Evolutionary conservation across 2,888 invertebrate genomes (phyloP).

Genomic region (Adineta ricciae): DNA sequence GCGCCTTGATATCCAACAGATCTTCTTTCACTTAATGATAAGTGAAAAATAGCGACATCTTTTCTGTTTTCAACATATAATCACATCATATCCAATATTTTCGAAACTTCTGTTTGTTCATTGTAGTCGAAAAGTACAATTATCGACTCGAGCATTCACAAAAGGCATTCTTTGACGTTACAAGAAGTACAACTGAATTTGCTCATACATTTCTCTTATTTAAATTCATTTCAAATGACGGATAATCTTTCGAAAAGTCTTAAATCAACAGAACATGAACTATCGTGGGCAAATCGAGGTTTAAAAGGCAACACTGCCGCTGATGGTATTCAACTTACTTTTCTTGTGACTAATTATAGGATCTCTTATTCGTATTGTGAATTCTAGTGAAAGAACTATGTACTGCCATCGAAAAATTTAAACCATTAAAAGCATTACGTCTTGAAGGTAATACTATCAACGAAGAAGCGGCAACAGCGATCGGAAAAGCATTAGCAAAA

Average conservation of each 20-base stretch:
- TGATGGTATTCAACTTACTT: conserved; percentile 56
- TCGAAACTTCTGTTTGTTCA: too few species aligned
- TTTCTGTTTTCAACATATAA: too few species aligned
- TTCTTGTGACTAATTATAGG: too few species aligned
- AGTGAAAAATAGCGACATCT: too few species aligned
- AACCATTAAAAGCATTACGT: conserved; percentile 63
- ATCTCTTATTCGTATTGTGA: background rate
- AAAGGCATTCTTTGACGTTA: too few species aligned
- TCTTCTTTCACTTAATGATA: too few species aligned
- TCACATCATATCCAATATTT: too few species aligned
- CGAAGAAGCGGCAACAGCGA: conserved; percentile 71
- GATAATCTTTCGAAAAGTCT: conserved; percentile 31
- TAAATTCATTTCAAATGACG: background rate
- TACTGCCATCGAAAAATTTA: conserved; percentile 65
- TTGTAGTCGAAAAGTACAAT: too few species aligned
- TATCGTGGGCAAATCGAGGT: conserved; percentile 70
- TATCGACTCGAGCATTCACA: too few species aligned
- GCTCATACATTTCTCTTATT: background rate
- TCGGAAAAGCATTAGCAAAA: conserved; percentile 66
- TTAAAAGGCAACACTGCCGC: conserved; percentile 66
- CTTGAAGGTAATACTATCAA: conserved; percentile 87
- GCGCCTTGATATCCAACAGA: too few species aligned
- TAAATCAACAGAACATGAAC: conserved; percentile 51
- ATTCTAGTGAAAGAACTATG: conserved; percentile 56
- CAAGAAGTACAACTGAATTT: too few species aligned